phyloP scores from a whole-genome alignment of 1,140 invertebrate species.

The Argopecten irradians region DNA sequence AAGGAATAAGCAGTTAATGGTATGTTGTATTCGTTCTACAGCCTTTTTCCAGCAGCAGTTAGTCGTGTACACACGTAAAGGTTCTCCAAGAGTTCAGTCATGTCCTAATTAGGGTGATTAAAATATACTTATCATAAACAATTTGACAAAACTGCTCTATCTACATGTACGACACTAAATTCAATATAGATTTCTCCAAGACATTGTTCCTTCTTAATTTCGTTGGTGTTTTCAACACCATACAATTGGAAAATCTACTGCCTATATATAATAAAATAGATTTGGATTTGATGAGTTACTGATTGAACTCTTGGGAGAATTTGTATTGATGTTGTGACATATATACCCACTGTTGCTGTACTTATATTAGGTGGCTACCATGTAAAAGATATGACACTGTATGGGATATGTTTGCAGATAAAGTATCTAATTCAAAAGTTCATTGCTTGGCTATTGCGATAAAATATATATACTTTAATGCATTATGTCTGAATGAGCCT shows the following conservation, averaged over 20 bases:
- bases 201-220: neutral
- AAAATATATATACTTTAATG: neutral
- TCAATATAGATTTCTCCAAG: neutral
- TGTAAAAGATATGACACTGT: neutral
- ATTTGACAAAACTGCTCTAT: neutral
- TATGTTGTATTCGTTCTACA: neutral
- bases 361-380: too few relatives aligned
- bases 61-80: neutral
- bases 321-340: neutral
- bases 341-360: neutral
- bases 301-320: neutral
- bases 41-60: neutral
- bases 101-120: neutral
- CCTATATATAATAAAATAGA: neutral
- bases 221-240: too few relatives aligned
- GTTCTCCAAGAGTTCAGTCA: neutral
- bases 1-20: slow-evolving; percentile 18
- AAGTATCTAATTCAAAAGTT: neutral
- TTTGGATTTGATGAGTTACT: neutral
- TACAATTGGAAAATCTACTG: neutral
- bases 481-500: neutral
- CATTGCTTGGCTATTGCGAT: neutral
- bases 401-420: neutral
- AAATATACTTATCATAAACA: neutral
- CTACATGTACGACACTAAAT: neutral